Base-by-base conservation (phyloP, 2,113 vertebrate genomes). In the Turnix velox region DNA sequence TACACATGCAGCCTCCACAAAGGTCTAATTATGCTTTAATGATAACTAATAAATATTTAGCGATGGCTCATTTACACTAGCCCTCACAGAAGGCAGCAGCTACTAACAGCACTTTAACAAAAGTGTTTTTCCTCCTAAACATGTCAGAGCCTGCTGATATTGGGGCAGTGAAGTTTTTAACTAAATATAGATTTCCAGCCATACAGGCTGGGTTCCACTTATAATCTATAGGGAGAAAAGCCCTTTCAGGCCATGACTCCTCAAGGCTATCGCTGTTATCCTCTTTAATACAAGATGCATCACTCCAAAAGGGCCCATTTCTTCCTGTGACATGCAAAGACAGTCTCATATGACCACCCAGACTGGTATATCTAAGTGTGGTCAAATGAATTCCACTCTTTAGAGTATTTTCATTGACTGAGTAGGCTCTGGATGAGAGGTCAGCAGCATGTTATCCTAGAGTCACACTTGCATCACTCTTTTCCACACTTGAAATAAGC, bases 21-120 rank as follows among this genome's bases (percentile, higher is more conserved):
- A 91, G 73, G 65, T 43, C 37, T 86, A 81, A 77, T 62, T 87
- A 66, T 61, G 37, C 8, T 84, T 84, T 91, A 49, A 77, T 77
- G 72, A 73, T 86, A 86, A 76, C 40, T 68, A 65, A 71, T 81
- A 81, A 76, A 75, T 77, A 48, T 52, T 48, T 27, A 77, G 49
- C 15, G 84, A 72, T 27, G 31, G 55, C 33, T 77, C 57, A 30
- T 84, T 93, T 77, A 46, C 30, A 49, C 23, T 55, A 63, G 77
- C 40, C 54, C 16, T 63, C 3, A 2, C 55, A 93, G 63, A 84
- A 89, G 48, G 49, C 48, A 80, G 54, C 20, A 20, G 12, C 49
- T 45, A 66, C 59, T 81, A 65, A 81, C 12, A 77, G 35, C 1
- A 3, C 3, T 90, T 78, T 67, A 86, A 63, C 43, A 59, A 75